phyloP scores from a whole-genome alignment of 2,113 vertebrate species.

The Aptenodytes patagonicus region DNA sequence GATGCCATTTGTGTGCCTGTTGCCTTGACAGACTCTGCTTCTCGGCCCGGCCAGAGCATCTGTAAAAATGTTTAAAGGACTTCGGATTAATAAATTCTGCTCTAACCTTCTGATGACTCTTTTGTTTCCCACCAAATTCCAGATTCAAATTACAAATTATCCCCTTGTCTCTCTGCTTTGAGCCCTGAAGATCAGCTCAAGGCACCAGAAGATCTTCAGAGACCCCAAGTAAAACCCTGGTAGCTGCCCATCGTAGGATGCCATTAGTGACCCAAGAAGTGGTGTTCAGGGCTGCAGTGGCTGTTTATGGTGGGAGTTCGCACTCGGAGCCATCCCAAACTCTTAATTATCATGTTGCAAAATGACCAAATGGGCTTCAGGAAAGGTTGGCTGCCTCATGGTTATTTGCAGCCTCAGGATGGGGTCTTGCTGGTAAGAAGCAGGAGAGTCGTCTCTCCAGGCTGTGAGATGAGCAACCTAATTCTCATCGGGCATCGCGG shows the following conservation, averaged over 20 bases:
- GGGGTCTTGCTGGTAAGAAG: background rate
- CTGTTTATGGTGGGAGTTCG: background rate
- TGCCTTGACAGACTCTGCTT: background rate
- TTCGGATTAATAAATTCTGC: background rate
- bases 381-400: accelerated
- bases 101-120: background rate
- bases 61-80: background rate
- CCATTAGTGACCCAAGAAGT: background rate
- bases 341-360: background rate
- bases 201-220: background rate
- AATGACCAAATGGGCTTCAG: background rate
- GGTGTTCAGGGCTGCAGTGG: background rate
- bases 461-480: accelerated
- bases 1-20: background rate
- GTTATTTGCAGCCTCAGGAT: background rate
- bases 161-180: background rate
- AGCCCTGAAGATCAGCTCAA: background rate
- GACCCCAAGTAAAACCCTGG: background rate
- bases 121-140: background rate
- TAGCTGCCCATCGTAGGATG: background rate
- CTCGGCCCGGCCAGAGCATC: background rate
- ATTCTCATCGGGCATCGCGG: accelerated
- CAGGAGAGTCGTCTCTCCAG: background rate
- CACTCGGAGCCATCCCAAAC: background rate
- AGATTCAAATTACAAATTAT: background rate